Evolutionary conservation across 2,888 invertebrate genomes (phyloP).

Genomic region (Nomada goodeniana): DNA sequence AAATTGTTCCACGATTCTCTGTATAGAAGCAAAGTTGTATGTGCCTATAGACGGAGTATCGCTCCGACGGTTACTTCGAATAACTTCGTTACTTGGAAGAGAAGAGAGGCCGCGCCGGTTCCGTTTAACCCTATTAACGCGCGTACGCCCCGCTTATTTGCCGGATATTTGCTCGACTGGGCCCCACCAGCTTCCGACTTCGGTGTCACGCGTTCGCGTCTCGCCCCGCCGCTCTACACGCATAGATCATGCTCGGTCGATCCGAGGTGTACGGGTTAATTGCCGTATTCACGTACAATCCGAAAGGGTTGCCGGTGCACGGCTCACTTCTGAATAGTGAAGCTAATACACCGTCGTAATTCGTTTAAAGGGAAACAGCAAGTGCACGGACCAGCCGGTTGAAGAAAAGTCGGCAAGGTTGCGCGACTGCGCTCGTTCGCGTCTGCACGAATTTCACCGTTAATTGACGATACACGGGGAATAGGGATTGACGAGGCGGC

Average conservation of each 20-base stretch:
- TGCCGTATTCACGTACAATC: slow-evolving; percentile 81
- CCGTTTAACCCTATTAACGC: slow-evolving; percentile 80
- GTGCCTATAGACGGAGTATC: slow-evolving; percentile 38
- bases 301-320: slow-evolving; percentile 79
- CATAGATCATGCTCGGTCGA: slow-evolving; percentile 61
- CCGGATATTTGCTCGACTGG: slow-evolving; percentile 63
- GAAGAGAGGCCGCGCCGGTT: slow-evolving; percentile 58
- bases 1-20: slow-evolving; percentile 5
- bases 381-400: slow-evolving; percentile 63
- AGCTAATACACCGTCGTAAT: slow-evolving; percentile 83
- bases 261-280: slow-evolving; percentile 82
- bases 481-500: slow-evolving; percentile 13
- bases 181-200: slow-evolving; percentile 37
- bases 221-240: neutral
- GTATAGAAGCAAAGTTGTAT: neutral
- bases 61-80: slow-evolving; percentile 71
- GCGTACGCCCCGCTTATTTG: slow-evolving; percentile 78
- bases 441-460: slow-evolving; percentile 31
- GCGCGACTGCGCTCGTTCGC: slow-evolving; percentile 25
- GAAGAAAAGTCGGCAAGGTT: slow-evolving; percentile 65
- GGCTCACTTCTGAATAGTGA: slow-evolving; percentile 80
- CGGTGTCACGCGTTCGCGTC: slow-evolving; percentile 1
- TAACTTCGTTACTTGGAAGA: slow-evolving; percentile 77
- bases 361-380: slow-evolving; percentile 76
- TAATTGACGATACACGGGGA: slow-evolving; percentile 14